Conservation (phyloP, 2,113 vertebrate genomes). For the Amphiprion ocellaris region DNA sequence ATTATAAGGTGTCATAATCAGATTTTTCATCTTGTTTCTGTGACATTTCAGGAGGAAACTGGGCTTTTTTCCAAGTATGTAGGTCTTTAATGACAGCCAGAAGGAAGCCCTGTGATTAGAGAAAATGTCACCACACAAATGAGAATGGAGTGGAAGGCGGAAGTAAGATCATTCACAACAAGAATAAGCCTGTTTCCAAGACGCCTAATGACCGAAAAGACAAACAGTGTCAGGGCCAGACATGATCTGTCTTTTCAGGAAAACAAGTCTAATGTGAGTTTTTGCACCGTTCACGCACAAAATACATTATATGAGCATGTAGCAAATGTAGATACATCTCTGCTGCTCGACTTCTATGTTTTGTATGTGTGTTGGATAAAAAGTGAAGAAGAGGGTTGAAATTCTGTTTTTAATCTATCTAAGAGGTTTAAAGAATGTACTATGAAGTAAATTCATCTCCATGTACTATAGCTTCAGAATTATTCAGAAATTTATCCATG, state of each 20-base stretch:
- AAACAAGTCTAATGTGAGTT: not conserved
- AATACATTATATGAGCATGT: no score
- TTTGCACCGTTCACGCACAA: not conserved
- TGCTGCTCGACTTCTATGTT: no score
- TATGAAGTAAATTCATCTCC: no score
- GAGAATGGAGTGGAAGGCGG: not conserved
- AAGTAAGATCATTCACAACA: not conserved
- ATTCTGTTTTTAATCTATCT: no score
- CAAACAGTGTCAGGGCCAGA: rapidly evolving
- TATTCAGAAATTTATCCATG: no score
- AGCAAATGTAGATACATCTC: no score
- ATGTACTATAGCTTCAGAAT: no score
- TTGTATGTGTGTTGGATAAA: no score
- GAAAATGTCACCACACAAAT: slow-evolving; percentile 45
- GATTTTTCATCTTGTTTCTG: not conserved
- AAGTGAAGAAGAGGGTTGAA: no score
- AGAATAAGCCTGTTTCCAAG: not conserved
- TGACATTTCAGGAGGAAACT: slow-evolving; percentile 25
- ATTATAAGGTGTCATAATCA: not conserved
- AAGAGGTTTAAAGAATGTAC: no score
- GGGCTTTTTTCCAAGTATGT: not conserved
- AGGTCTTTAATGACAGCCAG: slow-evolving; percentile 5
- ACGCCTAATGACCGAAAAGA: not conserved
- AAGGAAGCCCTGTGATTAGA: not conserved
- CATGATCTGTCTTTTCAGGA: not conserved